Evolutionary conservation across 2,797 vertebrate genomes (phyloP).

Genomic region (Lepilemur ruficaudatus): DNA sequence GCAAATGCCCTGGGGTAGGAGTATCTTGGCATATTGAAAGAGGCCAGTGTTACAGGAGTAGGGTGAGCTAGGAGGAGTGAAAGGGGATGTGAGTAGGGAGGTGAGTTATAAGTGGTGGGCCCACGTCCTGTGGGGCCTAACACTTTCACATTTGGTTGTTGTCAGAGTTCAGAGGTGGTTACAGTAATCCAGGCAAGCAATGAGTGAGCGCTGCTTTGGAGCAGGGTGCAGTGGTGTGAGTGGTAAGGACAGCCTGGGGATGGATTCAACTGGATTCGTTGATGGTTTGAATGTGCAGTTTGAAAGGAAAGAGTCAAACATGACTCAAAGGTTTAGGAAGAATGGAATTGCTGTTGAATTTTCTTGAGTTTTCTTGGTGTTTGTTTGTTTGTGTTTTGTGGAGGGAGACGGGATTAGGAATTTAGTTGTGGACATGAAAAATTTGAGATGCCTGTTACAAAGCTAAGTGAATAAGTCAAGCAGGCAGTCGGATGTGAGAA

Average conservation of each 20-base stretch:
- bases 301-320: background rate
- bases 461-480: background rate
- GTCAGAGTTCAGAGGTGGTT: background rate
- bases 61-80: background rate
- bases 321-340: background rate
- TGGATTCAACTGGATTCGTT: background rate
- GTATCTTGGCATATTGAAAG: background rate
- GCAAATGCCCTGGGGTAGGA: background rate
- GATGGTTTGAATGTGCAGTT: background rate
- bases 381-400: slow-evolving; percentile 3
- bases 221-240: background rate
- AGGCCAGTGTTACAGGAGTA: background rate
- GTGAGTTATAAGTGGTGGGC: background rate
- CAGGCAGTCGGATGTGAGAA: background rate
- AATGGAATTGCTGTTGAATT: background rate
- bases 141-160: background rate
- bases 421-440: background rate
- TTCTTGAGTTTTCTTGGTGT: background rate
- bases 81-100: background rate
- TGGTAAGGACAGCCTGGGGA: background rate
- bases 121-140: background rate
- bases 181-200: background rate
- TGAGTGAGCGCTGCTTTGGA: background rate
- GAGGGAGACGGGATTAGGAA: background rate
- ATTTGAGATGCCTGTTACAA: background rate